Base-by-base conservation (phyloP, 2,888 invertebrate species). In the Euphydryas editha region DNA sequence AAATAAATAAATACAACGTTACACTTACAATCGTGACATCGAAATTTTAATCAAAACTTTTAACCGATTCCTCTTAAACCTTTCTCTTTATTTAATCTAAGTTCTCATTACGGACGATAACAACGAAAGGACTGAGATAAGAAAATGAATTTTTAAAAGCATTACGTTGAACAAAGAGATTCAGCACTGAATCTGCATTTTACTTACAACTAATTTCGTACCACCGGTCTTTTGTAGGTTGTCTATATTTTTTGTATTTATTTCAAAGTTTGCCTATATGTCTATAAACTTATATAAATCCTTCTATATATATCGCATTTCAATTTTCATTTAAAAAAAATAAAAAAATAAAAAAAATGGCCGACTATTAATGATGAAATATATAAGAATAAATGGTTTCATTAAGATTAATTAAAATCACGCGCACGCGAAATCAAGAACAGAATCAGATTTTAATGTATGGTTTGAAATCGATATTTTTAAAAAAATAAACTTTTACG, bases 171-270 rank as follows among this genome's bases (percentile, higher is more conserved):
- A 71, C 70, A 72, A 73, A 71, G 73, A 67, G 66, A 69, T 72
- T 72, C 71, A 71, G 72, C 72, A 72, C 75, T 64, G 69, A 79
- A 78, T 81, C 77, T 80, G 77, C 80, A 81, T 78, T 80, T 76
- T 72, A 74, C 72, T 76, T 73, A 73, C 75, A 77, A 75, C 77
- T 75, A 76, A 75, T 69, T 73, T 76, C 75, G 74, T 70, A 69
- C 62, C 63, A 60, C 55, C 51, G 54, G 37, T 60, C 54, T 39
- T 30, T 30, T 49, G 51, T 61, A 70, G 56, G 58, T 61, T 65
- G 66, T 56, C 59, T 21, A 61, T 51, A 36, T 17, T 55, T 65
- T 56, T 49, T 44, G 42, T 21, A 11, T 54, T 17, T 30, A n/a
- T 20, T 18, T 20, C 20, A 58, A 58, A 24, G 21, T 58, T 13